Conservation (phyloP, 2,888 invertebrate genomes). For the Falcaria lacertinaria region DNA sequence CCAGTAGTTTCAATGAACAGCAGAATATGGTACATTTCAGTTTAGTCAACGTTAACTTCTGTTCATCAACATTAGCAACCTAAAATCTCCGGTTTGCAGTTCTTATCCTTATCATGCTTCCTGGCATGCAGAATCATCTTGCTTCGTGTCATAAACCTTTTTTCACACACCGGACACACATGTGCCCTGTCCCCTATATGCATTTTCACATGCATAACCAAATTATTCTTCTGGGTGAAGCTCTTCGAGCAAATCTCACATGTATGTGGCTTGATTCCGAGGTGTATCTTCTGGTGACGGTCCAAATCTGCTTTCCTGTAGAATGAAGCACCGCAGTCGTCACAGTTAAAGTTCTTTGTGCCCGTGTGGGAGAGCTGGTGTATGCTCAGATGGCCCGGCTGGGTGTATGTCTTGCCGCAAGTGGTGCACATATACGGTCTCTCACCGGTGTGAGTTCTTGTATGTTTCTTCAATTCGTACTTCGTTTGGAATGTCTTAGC, state of each 20-base stretch:
- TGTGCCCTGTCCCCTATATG: conserved; percentile 54
- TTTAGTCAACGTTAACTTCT: neutral
- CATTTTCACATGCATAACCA: conserved; percentile 63
- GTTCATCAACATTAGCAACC: conserved; percentile 4
- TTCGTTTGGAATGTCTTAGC: conserved; percentile 51
- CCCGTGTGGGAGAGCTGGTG: conserved; percentile 58
- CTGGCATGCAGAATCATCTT: conserved; percentile 51
- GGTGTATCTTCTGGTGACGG: conserved; percentile 59
- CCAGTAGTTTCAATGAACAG: no score
- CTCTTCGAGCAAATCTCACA: conserved; percentile 61
- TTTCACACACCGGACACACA: conserved; percentile 46
- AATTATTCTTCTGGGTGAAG: conserved; percentile 62
- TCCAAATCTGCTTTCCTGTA: conserved; percentile 64
- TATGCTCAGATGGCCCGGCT: conserved; percentile 57
- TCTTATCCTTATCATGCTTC: conserved; percentile 52
- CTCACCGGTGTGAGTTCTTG: conserved; percentile 56
- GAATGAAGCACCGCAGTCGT: conserved; percentile 51
- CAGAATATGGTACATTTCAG: neutral
- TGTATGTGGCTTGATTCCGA: conserved; percentile 54
- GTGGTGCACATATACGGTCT: conserved; percentile 64
- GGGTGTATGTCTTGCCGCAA: conserved; percentile 68
- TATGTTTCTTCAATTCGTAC: conserved; percentile 58
- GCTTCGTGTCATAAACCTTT: conserved; percentile 54
- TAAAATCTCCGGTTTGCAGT: conserved; percentile 25
- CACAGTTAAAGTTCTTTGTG: conserved; percentile 55